Evolutionary conservation across 2,797 vertebrate genomes (phyloP), one percentile per base, ranked within the genome.

Genomic region (Clarias fuscus): DNA sequence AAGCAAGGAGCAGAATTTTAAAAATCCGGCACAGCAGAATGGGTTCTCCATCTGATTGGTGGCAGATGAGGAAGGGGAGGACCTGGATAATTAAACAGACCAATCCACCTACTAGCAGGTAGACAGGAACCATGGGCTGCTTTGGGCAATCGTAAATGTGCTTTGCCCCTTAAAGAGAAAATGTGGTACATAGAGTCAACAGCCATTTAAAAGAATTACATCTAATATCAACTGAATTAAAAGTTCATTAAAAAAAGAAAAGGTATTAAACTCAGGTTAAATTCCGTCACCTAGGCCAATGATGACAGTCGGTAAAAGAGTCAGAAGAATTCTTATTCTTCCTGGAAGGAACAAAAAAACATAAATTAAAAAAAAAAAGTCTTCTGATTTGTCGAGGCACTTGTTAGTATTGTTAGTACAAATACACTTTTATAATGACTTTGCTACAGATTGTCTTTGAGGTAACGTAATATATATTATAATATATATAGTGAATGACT

Each of bases 71-170:
- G n/a, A 3, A 64, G 5, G 82, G 58, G 13, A 79, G n/a, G 8
- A 80, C 79, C 67, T 80, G 86, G 59, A 96, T 71, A 79, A 90
- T 0, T 79, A 95, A 5, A 43, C 89, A 30, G 13, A 93, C 93
- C 3, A 90, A 84, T 10, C 95, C 95, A 76, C n/a, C 8, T 30
- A 95, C 94, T 14, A 96, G 90, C 90, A 95, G 56, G 67, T 95
- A 96, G 89, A 96, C 91, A 86, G 95, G 95, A 89, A 96, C 94
- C 86, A 85, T 91, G 85, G 0, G 87, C 90, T 96, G 82, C 5
- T 76, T 87, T 0, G 95, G 94, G 86, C 95, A 96, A 22, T 95
- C 92, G 0, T 93, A 0, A 61, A 95, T 88, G 56, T 95, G 72
- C 1, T 88, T n/a, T 0, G 90, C 70, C 22, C 95, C 95, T 96